phyloP scores from a whole-genome alignment of 2,797 vertebrate genomes.

The Gouania willdenowi region DNA sequence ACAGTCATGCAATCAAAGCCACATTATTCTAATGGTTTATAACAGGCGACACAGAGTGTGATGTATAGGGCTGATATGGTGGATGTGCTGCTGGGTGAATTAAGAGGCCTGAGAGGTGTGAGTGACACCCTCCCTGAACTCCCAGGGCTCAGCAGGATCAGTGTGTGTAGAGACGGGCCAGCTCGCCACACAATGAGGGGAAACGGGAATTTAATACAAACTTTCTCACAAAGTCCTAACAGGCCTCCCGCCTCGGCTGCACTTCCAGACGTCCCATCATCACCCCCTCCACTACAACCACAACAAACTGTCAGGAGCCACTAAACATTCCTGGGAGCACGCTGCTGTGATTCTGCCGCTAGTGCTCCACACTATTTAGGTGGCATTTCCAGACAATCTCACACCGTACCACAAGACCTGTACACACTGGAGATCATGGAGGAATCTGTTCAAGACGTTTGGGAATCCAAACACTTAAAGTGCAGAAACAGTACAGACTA shows the following conservation, averaged over 20 bases:
- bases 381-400: slow-evolving; percentile 3
- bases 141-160: slow-evolving; percentile 51
- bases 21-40: no score
- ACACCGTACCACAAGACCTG: neutral
- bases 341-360: slow-evolving; percentile 16
- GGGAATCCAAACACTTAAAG: neutral
- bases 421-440: neutral
- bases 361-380: slow-evolving; percentile 1
- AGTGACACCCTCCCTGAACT: slow-evolving; percentile 50
- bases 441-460: no score
- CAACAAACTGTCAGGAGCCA: slow-evolving; percentile 55
- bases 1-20: neutral
- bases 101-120: slow-evolving; percentile 39
- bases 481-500: neutral
- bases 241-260: slow-evolving; percentile 50
- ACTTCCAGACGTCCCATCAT: slow-evolving; percentile 40
- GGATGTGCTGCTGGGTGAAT: neutral
- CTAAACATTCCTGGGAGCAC: slow-evolving; percentile 17
- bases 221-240: slow-evolving; percentile 78
- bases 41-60: slow-evolving; percentile 6
- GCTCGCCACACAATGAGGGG: slow-evolving; percentile 77
- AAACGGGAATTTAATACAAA: slow-evolving; percentile 83
- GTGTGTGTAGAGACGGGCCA: slow-evolving; percentile 77
- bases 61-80: no score
- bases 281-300: slow-evolving; percentile 38